Conservation (phyloP, 2,797 vertebrate genomes). For the Linurgus olivaceus region DNA sequence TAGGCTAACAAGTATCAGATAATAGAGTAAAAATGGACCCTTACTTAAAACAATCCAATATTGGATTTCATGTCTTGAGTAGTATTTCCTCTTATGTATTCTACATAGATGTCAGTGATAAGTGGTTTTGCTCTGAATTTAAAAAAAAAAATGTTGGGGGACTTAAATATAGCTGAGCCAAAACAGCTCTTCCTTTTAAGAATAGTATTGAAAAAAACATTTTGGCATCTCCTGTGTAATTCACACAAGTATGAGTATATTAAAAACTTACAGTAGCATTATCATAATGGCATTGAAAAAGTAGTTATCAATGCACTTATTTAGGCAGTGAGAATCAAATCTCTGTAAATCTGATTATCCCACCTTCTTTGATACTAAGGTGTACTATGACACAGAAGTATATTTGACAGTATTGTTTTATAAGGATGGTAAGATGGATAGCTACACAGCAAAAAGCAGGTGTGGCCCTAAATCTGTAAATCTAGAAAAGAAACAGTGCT, state of each 20-base stretch:
- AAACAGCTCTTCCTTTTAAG: not conserved
- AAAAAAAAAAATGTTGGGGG: not conserved
- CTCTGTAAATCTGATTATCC: conserved; percentile 16
- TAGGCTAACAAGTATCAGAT: not conserved
- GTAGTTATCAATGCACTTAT: not conserved
- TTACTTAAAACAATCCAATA: not conserved
- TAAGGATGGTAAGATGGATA: not conserved
- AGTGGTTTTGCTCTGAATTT: not conserved
- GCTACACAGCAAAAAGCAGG: not conserved
- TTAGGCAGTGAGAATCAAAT: not conserved
- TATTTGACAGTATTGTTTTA: not conserved
- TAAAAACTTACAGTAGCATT: not conserved
- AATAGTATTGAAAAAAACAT: not conserved
- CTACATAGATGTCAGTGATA: not conserved
- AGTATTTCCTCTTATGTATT: not conserved
- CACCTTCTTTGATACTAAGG: not conserved
- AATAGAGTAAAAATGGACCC: not conserved
- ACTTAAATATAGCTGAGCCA: not conserved
- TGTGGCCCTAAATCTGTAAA: not conserved
- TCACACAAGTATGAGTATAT: not conserved
- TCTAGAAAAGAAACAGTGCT: not conserved
- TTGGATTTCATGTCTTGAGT: not conserved
- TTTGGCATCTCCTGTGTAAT: not conserved
- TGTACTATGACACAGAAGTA: not conserved
- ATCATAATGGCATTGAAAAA: not conserved